Conservation (phyloP, 2,797 vertebrate species). For the Chaetophractus vellerosus region DNA sequence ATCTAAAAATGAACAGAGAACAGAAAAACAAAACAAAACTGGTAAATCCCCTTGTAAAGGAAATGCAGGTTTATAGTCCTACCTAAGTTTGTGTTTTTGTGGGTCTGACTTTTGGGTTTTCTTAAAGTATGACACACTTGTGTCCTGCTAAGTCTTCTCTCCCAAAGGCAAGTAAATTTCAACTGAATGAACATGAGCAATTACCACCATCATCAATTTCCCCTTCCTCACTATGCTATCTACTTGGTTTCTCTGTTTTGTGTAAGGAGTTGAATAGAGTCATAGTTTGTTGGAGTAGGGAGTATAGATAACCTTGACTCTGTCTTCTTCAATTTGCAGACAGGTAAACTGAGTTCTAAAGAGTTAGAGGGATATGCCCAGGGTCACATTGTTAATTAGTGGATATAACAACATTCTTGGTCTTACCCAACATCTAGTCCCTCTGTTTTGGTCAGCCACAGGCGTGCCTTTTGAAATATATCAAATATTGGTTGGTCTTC, state of each 20-base stretch:
- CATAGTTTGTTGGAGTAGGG: neutral
- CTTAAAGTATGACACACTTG: neutral
- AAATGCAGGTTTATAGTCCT: neutral
- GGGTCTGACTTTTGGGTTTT: neutral
- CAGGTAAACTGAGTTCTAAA: neutral
- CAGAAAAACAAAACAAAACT: neutral
- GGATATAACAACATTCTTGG: neutral
- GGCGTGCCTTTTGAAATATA: too few species aligned
- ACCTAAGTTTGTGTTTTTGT: neutral
- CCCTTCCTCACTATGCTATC: neutral
- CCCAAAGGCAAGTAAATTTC: neutral
- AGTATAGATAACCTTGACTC: neutral
- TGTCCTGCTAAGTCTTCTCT: neutral
- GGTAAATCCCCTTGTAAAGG: neutral
- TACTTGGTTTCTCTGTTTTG: neutral
- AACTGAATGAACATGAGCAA: neutral
- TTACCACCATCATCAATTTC: neutral
- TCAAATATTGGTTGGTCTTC: too few species aligned
- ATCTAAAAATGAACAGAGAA: constrained; percentile 35
- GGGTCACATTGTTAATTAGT: neutral
- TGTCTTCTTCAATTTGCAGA: neutral
- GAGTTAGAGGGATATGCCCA: neutral
- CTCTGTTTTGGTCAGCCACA: too few species aligned
- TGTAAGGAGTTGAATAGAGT: neutral
- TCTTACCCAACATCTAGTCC: neutral